Percentiles rank a stretch among this genome's conserved stretches.
Evolutionary conservation across 2,113 vertebrate species (phyloP).

Genomic region (Heliornis fulica): DNA sequence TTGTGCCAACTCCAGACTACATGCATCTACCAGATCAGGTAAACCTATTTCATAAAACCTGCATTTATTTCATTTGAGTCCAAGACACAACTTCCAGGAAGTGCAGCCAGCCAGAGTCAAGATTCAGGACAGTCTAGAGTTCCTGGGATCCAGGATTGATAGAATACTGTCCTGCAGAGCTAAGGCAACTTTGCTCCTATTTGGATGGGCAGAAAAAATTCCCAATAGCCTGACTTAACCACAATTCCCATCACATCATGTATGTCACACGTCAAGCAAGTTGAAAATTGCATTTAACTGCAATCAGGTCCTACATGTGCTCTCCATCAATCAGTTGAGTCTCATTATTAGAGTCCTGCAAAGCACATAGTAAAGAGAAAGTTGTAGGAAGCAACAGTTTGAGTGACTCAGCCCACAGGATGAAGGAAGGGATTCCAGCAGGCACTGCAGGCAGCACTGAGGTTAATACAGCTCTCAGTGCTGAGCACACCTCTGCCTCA

Average conservation of each 20-base stretch:
- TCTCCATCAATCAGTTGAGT: neutral
- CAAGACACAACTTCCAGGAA: neutral
- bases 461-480: neutral
- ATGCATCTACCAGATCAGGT: neutral
- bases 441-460: neutral
- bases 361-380: neutral
- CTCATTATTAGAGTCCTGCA: neutral
- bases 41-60: neutral
- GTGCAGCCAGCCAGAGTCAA: neutral
- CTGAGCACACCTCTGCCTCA: neutral
- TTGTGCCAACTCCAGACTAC: neutral
- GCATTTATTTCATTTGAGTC: neutral
- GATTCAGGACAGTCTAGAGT: neutral
- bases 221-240: neutral
- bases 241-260: neutral
- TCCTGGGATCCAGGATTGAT: neutral
- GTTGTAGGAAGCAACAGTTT: neutral
- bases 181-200: neutral
- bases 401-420: neutral
- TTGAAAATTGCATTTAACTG: neutral
- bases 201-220: too few relatives aligned
- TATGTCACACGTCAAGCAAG: neutral
- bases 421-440: neutral
- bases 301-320: neutral
- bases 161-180: neutral